Evolutionary conservation across 1,140 invertebrate species (phyloP).

Genomic region (Zaprionus vittiger): DNA sequence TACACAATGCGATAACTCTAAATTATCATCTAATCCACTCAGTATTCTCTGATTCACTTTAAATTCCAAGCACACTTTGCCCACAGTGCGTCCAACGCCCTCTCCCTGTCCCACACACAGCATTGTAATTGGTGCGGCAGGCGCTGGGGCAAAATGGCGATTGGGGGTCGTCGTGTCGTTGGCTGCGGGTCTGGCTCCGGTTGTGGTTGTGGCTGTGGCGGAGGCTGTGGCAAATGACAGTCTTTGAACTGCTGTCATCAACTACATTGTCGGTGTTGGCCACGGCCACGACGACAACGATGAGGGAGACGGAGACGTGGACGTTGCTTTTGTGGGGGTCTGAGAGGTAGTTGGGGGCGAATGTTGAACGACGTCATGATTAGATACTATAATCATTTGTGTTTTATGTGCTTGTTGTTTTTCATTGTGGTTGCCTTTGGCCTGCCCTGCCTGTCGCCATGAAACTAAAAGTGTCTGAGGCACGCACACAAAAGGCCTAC

Average conservation of each 20-base stretch:
- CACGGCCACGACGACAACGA: slow-evolving; percentile 27
- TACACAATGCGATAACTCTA: neutral
- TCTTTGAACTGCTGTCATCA: slow-evolving; percentile 81
- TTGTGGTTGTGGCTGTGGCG: slow-evolving; percentile 29
- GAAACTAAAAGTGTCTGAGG: slow-evolving; percentile 52
- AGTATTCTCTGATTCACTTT: slow-evolving; percentile 20
- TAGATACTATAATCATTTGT: slow-evolving; percentile 83
- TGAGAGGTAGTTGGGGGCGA: neutral
- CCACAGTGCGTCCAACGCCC: slow-evolving; percentile 20
- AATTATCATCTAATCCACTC: slow-evolving; percentile 34
- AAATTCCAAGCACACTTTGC: slow-evolving; percentile 40
- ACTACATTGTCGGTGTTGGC: slow-evolving; percentile 74
- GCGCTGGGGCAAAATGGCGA: slow-evolving; percentile 34
- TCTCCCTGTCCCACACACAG: slow-evolving; percentile 12
- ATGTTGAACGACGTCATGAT: slow-evolving; percentile 73
- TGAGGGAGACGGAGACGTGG: neutral
- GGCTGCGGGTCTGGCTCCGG: slow-evolving; percentile 17
- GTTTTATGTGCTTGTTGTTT: slow-evolving; percentile 80
- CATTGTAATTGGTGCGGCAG: slow-evolving; percentile 6
- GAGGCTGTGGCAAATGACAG: slow-evolving; percentile 70
- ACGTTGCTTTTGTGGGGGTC: neutral
- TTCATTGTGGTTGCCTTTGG: slow-evolving; percentile 58
- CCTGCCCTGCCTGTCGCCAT: slow-evolving; percentile 53
- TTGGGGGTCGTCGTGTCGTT: slow-evolving; percentile 7
- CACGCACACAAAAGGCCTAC: slow-evolving; percentile 46